Conservation (phyloP, 2,797 vertebrate species). For the Loris lydekkerianus region DNA sequence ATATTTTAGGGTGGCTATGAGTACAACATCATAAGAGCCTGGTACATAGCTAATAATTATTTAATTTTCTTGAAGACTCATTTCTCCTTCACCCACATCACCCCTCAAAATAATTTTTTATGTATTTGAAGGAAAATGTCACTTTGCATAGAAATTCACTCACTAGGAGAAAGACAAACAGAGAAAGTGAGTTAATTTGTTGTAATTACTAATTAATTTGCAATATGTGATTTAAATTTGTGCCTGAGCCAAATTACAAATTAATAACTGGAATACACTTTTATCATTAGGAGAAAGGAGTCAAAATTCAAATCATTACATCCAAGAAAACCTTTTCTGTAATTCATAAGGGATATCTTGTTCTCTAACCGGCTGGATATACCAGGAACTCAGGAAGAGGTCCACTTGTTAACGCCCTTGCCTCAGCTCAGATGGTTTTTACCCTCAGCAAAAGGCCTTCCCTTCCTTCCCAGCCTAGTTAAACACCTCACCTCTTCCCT, state of each 20-base stretch:
- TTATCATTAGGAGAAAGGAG: neutral
- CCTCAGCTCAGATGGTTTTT: neutral
- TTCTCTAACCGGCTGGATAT: neutral
- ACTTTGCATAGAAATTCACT: neutral
- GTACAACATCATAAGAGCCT: neutral
- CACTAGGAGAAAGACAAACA: neutral
- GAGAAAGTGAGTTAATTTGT: neutral
- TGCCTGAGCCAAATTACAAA: neutral
- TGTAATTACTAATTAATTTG: neutral
- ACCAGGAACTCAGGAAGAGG: neutral
- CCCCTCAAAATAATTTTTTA: neutral
- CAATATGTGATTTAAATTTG: slow-evolving; percentile 7
- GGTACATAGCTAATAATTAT: neutral
- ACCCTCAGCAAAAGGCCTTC: neutral
- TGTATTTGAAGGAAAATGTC: neutral
- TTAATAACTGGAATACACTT: neutral
- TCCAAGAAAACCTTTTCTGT: neutral
- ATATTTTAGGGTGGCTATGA: neutral
- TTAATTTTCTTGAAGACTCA: neutral
- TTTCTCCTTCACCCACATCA: neutral
- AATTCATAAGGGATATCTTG: neutral
- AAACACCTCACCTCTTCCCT: neutral
- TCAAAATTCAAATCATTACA: slow-evolving; percentile 30
- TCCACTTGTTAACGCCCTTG: neutral
- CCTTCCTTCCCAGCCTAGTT: neutral